Conservation (phyloP, 2,113 vertebrate genomes). For the Pomatorhinus ruficollis region DNA sequence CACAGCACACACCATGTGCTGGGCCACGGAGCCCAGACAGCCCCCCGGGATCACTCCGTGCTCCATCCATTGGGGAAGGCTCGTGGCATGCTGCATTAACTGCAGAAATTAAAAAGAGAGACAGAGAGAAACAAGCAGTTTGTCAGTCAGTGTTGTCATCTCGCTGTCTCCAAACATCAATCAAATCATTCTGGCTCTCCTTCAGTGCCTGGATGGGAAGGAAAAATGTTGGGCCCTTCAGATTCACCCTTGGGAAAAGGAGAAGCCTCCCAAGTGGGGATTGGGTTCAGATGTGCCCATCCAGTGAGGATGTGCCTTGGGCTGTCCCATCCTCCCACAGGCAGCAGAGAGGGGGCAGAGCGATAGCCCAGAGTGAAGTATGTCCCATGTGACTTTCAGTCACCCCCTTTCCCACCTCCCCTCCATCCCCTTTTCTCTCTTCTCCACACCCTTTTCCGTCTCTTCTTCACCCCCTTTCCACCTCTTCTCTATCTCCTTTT, state of each 20-base stretch:
- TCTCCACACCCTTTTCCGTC: background rate
- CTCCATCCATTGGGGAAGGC: background rate
- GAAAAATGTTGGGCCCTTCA: background rate
- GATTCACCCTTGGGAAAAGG: background rate
- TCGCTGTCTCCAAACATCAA: background rate
- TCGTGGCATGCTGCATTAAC: background rate
- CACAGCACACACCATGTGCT: background rate
- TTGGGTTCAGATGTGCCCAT: background rate
- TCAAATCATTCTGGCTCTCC: background rate
- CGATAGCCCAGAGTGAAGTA: background rate
- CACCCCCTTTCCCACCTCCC: background rate
- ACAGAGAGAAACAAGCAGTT: background rate
- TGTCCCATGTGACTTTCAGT: background rate
- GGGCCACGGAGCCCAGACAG: background rate
- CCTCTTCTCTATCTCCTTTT: background rate
- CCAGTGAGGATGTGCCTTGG: background rate
- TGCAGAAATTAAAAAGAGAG: background rate
- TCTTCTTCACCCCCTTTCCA: background rate
- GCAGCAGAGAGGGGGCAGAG: background rate
- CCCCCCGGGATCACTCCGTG: rapidly evolving
- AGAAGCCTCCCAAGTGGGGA: background rate
- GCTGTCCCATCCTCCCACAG: background rate
- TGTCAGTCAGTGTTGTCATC: background rate
- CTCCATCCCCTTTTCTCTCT: background rate
- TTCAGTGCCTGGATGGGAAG: background rate